phyloP scores from a whole-genome alignment of 2,113 vertebrate genomes.

The Tenebrosternarchus preto region DNA sequence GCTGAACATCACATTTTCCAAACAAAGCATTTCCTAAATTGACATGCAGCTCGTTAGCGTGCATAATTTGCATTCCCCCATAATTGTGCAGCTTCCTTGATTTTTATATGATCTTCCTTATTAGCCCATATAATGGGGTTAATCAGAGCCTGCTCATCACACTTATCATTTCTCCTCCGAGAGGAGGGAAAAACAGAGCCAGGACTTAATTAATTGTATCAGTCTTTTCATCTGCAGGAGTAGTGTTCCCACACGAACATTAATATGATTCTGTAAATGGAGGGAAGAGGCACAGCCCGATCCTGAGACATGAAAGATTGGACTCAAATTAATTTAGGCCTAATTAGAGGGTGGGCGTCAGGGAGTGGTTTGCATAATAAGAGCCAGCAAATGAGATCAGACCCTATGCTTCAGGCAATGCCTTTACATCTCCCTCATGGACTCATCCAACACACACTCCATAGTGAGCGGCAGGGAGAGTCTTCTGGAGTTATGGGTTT shows the following conservation, averaged over 20 bases:
- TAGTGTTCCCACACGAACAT: slow-evolving; percentile 80
- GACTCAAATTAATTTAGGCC: slow-evolving; percentile 87
- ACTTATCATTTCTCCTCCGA: slow-evolving; percentile 84
- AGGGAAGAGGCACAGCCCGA: slow-evolving; percentile 86
- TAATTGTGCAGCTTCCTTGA: slow-evolving; percentile 83
- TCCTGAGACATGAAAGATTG: slow-evolving; percentile 92
- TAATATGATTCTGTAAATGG: slow-evolving; percentile 93
- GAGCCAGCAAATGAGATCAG: slow-evolving; percentile 79
- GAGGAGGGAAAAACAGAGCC: slow-evolving; percentile 78
- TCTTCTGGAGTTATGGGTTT: neutral
- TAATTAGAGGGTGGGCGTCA: slow-evolving; percentile 85
- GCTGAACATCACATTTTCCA: slow-evolving; percentile 70
- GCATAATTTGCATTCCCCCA: slow-evolving; percentile 75
- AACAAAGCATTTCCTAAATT: slow-evolving; percentile 75
- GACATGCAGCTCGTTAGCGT: slow-evolving; percentile 71
- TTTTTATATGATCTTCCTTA: slow-evolving; percentile 96
- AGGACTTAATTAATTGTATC: slow-evolving; percentile 90
- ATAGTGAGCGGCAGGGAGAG: slow-evolving; percentile 46
- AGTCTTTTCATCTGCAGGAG: slow-evolving; percentile 81
- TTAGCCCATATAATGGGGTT: slow-evolving; percentile 87
- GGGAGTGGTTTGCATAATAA: slow-evolving; percentile 85
- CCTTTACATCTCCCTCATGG: slow-evolving; percentile 47
- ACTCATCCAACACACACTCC: slow-evolving; percentile 37
- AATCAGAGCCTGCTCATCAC: slow-evolving; percentile 86
- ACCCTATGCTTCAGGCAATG: slow-evolving; percentile 62